Evolutionary conservation across 2,113 vertebrate species (phyloP), one percentile per base, ranked within the genome.

Genomic region (Pungitius pungitius): DNA sequence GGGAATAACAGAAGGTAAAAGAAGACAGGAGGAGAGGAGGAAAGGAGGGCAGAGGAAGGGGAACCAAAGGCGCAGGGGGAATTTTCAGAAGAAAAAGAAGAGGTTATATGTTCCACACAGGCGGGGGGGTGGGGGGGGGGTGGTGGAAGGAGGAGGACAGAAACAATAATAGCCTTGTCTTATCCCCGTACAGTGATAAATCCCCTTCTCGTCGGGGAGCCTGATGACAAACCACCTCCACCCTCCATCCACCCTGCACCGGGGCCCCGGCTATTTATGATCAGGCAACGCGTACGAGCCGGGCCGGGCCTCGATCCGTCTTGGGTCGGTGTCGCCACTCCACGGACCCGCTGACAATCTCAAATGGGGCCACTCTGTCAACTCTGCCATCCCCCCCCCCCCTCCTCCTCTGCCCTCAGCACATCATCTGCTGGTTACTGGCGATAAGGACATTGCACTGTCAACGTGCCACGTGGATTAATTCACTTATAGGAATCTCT

Each of bases 141-240:
- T 37, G 40, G 54, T 54, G 57, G 15, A 7, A 5, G 61, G 57
- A 78, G 70, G 75, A 80, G 85, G 80, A 80, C 82, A 85, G 82
- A 73, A 85, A 87, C 87, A 86, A 89, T 90, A 90, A 92, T 88
- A 88, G 84, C 83, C 91, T 85, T 87, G 88, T 87, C 90, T 84
- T 90, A 84, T 90, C 82, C 77, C 84, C 54, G 66, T 74, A 73
- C 78, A 64, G 83, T 90, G 92, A 92, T 90, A 77, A 90, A 92
- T 92, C 86, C 82, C 85, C 73, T 64, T 81, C 85, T 84, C 55
- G 45, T 72, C 59, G 14, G 69, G 70, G 82, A 89, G 77, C 69
- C 75, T 9, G 85, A 89, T 89, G 88, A 92, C 80, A 85, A 89
- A 91, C 82, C 82, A 78, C 85, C 78, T 89, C 81, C 75, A 80